These are phyloP conservation scores for Perizoma affinitatum DNA, from an alignment of 2,888 invertebrate species.

Conservation along the genomic window DNA sequence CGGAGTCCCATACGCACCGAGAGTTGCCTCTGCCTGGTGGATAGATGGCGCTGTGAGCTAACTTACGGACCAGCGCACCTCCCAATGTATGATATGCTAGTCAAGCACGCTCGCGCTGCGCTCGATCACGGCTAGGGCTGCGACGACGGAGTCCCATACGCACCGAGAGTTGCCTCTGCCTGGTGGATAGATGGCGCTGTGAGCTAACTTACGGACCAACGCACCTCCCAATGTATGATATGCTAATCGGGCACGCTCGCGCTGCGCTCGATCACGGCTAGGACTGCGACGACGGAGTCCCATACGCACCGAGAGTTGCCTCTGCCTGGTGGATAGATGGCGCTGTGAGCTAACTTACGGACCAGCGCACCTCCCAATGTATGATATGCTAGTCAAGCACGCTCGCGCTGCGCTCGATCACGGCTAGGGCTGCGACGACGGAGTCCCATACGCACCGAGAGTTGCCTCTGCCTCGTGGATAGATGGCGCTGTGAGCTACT, in stretches of 20 bases:
- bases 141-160: slow-evolving; percentile 91
- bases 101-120: slow-evolving; percentile 83
- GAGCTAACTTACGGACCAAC: slow-evolving; percentile 90
- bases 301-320: slow-evolving; percentile 90
- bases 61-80: slow-evolving; percentile 93
- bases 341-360: slow-evolving; percentile 81
- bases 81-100: slow-evolving; percentile 93
- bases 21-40: no score
- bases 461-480: slow-evolving; percentile 86
- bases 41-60: background rate
- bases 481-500: slow-evolving; percentile 49
- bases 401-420: slow-evolving; percentile 87
- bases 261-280: slow-evolving; percentile 88
- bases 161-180: slow-evolving; percentile 91
- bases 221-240: slow-evolving; percentile 94
- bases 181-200: background rate
- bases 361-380: slow-evolving; percentile 96
- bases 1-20: slow-evolving; percentile 92
- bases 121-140: slow-evolving; percentile 88
- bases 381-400: slow-evolving; percentile 87
- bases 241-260: slow-evolving; percentile 86
- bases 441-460: slow-evolving; percentile 92
- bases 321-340: slow-evolving; percentile 75
- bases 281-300: slow-evolving; percentile 90
- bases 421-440: slow-evolving; percentile 88